phyloP scores from a whole-genome alignment of 2,888 invertebrate genomes.

The Parnassius smintheus region DNA sequence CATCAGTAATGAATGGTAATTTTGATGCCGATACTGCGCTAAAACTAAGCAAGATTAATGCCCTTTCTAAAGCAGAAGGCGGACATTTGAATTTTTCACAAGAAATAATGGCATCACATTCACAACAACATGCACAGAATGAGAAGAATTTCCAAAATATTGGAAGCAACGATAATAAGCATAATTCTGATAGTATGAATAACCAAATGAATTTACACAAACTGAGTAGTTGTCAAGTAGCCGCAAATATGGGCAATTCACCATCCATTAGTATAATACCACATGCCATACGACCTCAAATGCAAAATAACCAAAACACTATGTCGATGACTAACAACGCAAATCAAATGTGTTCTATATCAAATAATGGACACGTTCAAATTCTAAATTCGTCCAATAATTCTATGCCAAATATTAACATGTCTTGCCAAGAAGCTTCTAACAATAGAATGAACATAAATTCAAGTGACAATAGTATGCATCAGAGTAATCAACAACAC shows the following conservation, averaged over 20 bases:
- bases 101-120: slow-evolving; percentile 74
- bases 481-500: slow-evolving; percentile 59
- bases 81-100: slow-evolving; percentile 74
- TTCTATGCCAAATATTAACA: slow-evolving; percentile 65
- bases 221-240: slow-evolving; percentile 71
- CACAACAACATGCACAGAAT: slow-evolving; percentile 68
- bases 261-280: slow-evolving; percentile 73
- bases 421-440: slow-evolving; percentile 67
- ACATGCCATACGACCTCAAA: slow-evolving; percentile 62
- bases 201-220: slow-evolving; percentile 67
- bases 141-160: slow-evolving; percentile 73
- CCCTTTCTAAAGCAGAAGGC: slow-evolving; percentile 71
- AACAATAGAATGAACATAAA: slow-evolving; percentile 63
- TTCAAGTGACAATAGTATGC: slow-evolving; percentile 55
- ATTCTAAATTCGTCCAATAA: slow-evolving; percentile 68
- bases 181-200: slow-evolving; percentile 53
- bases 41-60: slow-evolving; percentile 73
- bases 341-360: slow-evolving; percentile 69
- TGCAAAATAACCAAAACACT: slow-evolving; percentile 65
- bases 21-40: slow-evolving; percentile 74
- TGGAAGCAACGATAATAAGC: slow-evolving; percentile 64
- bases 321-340: slow-evolving; percentile 59
- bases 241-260: slow-evolving; percentile 55
- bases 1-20: slow-evolving; percentile 63
- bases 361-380: slow-evolving; percentile 65